Base-by-base conservation (phyloP, 2,888 invertebrate genomes). In the Hydropsyche betteni region DNA sequence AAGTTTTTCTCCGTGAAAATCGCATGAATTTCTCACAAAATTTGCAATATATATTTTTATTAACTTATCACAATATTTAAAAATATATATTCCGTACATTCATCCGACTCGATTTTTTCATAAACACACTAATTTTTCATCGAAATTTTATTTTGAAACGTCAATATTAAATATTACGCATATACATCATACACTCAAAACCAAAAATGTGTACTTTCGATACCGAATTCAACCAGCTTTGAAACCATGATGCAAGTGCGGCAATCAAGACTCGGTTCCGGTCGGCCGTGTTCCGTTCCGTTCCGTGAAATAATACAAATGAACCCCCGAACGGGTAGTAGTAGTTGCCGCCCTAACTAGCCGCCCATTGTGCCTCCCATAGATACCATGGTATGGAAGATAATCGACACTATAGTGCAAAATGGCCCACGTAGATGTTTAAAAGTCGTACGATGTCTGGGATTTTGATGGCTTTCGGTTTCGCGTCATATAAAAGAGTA, bases 221-320 rank as follows among this genome's bases (percentile, higher is more conserved):
- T n/a, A n/a, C 55, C 55, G 16, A 55, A 55, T 55, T 55, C 16
- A n/a, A 55, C 55, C 10, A n/a, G n/a, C 55, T 14, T 16, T 55
- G 44, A 6, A 44, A 24, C 24, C 24, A 24, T 24, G 24, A 24
- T 24, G 24, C 24, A 24, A 24, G 44, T 36, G 74, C 53, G 61
- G 74, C 69, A 77, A 77, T 77, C 77, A 77, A 68, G 75, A 74
- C 76, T 68, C 55, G 71, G 58, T 77, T 77, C 77, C 77, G 77
- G 77, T 73, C 77, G 70, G 75, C 61, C 76, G 64, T 64, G 64
- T 64, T 64, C 64, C 64, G 61, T 71, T 71, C 55, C 74, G 74
- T 74, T 51, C 72, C 72, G 71, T 53, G 74, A 73, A 69, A 77
- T 75, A 77, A 77, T 71, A 74, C 71, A 77, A 77, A 75, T 75